These are phyloP conservation scores for Cantharis rustica DNA, from an alignment of 2,888 invertebrate genomes.

Conservation along the genomic window DNA sequence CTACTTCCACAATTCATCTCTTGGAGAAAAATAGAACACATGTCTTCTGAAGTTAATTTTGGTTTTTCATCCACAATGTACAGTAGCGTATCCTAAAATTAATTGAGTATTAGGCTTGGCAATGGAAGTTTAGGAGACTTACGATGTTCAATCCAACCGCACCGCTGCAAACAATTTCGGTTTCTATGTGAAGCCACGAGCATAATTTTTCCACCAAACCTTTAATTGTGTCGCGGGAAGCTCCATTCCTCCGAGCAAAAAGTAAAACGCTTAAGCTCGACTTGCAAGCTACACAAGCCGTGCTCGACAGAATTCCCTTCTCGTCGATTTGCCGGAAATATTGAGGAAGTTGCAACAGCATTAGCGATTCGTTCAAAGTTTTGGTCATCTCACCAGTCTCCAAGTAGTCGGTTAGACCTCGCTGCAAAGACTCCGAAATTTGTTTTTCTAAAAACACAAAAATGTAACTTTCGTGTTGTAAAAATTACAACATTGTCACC, in stretches of 20 bases:
- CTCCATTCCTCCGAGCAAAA: neutral
- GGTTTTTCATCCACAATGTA: slow-evolving; percentile 63
- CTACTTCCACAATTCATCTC: slow-evolving; percentile 41
- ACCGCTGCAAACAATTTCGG: neutral
- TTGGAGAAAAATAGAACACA: slow-evolving; percentile 64
- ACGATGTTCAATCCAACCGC: neutral
- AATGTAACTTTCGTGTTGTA: neutral
- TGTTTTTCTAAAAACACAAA: neutral
- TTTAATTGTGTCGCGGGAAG: neutral
- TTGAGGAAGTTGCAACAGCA: neutral
- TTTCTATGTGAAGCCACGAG: neutral
- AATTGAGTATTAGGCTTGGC: neutral
- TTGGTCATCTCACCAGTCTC: neutral
- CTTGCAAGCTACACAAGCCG: neutral
- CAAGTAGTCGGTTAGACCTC: neutral
- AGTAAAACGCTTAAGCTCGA: neutral
- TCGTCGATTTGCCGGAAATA: neutral
- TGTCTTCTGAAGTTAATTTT: slow-evolving; percentile 57
- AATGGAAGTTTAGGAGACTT: neutral
- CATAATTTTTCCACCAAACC: neutral
- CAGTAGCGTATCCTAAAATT: slow-evolving; percentile 60
- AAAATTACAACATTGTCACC: neutral
- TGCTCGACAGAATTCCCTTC: neutral
- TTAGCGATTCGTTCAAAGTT: neutral
- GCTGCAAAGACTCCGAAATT: neutral